These are phyloP conservation scores for Synaphobranchus kaupii DNA, from an alignment of 2,797 vertebrate species.

Conservation along the genomic window DNA sequence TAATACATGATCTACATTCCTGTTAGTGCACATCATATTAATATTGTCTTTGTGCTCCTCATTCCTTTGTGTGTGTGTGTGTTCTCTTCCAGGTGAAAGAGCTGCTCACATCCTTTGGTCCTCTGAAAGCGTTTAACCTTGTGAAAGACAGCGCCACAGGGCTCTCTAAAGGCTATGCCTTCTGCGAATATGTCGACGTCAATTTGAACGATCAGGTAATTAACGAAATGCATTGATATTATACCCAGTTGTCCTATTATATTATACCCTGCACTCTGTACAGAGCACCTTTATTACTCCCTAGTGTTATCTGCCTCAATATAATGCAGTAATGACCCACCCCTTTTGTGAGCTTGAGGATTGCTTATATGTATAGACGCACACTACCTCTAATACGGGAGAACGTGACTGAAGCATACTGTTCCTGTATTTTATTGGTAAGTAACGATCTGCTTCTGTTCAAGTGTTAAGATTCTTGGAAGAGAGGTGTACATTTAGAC, in stretches of 20 bases:
- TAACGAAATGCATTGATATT: background rate
- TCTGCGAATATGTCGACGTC: slow-evolving; percentile 95
- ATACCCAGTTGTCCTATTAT: background rate
- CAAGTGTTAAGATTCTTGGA: background rate
- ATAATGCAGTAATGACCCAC: background rate
- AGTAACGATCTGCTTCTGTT: no score
- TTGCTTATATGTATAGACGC: background rate
- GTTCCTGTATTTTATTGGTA: no score
- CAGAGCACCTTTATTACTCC: background rate
- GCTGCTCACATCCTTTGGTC: slow-evolving; percentile 89
- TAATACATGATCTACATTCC: background rate
- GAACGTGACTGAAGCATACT: no score
- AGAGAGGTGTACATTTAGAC: background rate
- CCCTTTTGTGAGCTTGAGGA: background rate
- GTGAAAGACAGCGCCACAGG: slow-evolving; percentile 94
- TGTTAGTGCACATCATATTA: background rate
- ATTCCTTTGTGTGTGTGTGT: background rate
- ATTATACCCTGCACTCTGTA: background rate
- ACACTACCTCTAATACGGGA: background rate
- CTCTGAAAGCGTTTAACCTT: slow-evolving; percentile 91
- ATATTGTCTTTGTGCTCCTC: background rate
- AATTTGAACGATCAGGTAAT: slow-evolving; percentile 92
- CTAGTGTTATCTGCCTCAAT: background rate
- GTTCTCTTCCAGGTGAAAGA: slow-evolving; percentile 81
- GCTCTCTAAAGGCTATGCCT: slow-evolving; percentile 92